Evolutionary conservation across 2,113 vertebrate genomes (phyloP).

Genomic region (Megaceryle torquata): DNA sequence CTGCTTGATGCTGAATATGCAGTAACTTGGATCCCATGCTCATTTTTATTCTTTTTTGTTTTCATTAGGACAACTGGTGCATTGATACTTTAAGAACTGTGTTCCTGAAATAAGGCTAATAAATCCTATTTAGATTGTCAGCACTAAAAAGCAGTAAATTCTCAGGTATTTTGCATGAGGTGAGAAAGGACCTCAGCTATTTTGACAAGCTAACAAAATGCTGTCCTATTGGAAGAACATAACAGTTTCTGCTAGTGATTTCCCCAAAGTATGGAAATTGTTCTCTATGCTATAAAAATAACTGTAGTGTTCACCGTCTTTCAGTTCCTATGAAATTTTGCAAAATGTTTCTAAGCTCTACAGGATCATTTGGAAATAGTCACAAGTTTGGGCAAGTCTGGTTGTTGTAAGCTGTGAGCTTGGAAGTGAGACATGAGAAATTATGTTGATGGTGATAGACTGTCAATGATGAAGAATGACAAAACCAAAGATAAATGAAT

Average conservation of each 20-base stretch:
- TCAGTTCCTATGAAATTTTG: background rate
- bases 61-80: background rate
- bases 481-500: background rate
- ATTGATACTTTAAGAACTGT: conserved; percentile 32
- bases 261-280: background rate
- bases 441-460: background rate
- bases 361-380: background rate
- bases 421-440: background rate
- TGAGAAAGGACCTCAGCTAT: conserved; percentile 6
- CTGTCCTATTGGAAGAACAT: background rate
- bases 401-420: background rate
- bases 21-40: background rate
- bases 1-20: conserved; percentile 1
- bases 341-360: background rate
- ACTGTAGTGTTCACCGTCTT: background rate
- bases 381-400: background rate
- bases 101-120: conserved; percentile 38
- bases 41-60: conserved; percentile 25
- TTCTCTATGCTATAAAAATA: background rate
- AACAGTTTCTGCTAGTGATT: conserved; percentile 14
- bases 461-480: background rate
- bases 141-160: background rate
- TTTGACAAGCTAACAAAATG: conserved; percentile 16
- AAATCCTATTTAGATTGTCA: conserved; percentile 15
- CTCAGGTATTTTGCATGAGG: background rate